These are phyloP conservation scores for Cynopterus brachyotis DNA, from an alignment of 2,113 vertebrate genomes.

Conservation along the genomic window DNA sequence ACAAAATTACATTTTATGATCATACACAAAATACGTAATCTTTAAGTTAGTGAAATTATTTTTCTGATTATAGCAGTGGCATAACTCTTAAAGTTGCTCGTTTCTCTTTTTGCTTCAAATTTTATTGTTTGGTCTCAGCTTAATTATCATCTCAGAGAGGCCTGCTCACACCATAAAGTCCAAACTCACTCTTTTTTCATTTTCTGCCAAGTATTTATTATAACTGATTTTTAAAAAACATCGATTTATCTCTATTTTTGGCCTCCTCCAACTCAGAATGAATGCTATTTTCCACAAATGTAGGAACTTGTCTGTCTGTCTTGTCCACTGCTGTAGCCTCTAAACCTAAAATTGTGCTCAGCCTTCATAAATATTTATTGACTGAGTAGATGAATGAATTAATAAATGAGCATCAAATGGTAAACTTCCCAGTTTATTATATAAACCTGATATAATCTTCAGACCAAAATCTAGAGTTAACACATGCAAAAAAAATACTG, in stretches of 20 bases:
- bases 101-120: not conserved
- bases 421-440: not conserved
- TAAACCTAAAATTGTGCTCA: not conserved
- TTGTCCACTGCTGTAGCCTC: not conserved
- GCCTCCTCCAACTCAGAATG: not conserved
- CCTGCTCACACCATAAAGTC: not conserved
- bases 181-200: not conserved
- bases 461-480: not conserved
- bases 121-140: not conserved
- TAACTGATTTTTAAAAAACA: not conserved
- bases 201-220: not conserved
- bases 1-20: not conserved
- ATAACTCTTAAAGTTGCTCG: not conserved
- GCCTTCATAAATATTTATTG: not conserved
- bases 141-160: not conserved
- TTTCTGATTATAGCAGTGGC: not conserved
- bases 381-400: not conserved
- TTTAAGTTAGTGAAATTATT: not conserved
- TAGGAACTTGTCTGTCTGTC: not conserved
- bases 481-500: not conserved
- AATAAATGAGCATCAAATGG: not conserved
- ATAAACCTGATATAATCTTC: not conserved
- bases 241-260: not conserved
- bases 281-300: not conserved
- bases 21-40: not conserved